These are phyloP conservation scores for Varroa destructor DNA, from an alignment of 1,140 invertebrate species.

Conservation along the genomic window DNA sequence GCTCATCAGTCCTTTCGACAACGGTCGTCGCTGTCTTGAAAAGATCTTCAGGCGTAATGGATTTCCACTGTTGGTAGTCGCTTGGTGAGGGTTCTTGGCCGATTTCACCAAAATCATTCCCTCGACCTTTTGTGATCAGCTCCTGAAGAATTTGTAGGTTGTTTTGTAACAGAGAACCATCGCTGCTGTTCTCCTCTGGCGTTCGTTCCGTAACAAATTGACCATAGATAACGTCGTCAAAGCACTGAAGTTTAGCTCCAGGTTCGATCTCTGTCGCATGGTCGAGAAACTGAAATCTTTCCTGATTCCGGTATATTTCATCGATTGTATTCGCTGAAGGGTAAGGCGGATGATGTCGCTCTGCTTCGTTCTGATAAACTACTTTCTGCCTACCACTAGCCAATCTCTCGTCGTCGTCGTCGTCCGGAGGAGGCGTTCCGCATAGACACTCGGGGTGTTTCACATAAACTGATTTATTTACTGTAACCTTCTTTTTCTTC, in stretches of 20 bases:
- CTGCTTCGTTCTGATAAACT: no score
- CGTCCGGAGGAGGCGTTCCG: no score
- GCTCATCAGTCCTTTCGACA: background rate
- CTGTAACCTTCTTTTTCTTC: no score
- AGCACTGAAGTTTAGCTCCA: background rate
- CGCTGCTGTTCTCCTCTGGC: background rate
- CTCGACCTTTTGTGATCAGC: no score
- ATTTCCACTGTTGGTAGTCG: conserved; percentile 19
- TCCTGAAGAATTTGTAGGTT: no score
- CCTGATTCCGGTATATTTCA: conserved; percentile 6
- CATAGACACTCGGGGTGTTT: no score
- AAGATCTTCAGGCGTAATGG: conserved; percentile 18
- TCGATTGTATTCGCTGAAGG: background rate
- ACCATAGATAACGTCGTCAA: conserved; percentile 10
- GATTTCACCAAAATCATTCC: no score
- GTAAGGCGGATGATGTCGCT: no score
- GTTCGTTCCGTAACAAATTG: background rate
- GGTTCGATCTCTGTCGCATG: conserved; percentile 18
- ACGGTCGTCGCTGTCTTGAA: background rate
- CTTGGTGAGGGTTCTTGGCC: background rate
- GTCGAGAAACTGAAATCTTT: conserved; percentile 1
- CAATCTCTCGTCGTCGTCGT: no score
- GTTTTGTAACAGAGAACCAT: no score
- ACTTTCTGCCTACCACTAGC: no score
- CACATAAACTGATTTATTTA: no score